phyloP scores from a whole-genome alignment of 2,797 vertebrate genomes.

The Forpus xanthops region DNA sequence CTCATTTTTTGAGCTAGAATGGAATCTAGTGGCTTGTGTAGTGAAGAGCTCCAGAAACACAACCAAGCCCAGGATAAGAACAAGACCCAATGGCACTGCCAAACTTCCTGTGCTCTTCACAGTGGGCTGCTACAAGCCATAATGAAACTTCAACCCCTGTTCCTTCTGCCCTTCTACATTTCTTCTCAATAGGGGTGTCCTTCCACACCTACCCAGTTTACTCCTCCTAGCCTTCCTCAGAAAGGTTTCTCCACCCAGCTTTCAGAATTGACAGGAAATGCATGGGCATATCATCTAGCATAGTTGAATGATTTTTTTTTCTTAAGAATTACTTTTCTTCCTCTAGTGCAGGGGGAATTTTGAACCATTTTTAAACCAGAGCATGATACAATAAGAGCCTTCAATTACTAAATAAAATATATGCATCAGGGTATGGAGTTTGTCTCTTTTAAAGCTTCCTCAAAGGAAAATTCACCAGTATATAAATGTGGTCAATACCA shows the following conservation, averaged over 20 bases:
- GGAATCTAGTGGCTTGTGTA: background rate
- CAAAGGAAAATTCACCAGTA: background rate
- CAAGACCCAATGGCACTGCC: background rate
- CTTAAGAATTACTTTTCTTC: background rate
- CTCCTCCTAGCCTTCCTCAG: background rate
- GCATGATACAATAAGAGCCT: background rate
- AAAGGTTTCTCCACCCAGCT: background rate
- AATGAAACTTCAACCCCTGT: background rate
- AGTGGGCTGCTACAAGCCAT: background rate
- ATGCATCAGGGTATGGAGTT: background rate
- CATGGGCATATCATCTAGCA: background rate
- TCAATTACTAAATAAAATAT: constrained; percentile 42
- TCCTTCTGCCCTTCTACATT: background rate
- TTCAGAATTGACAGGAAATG: background rate
- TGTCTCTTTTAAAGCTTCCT: background rate
- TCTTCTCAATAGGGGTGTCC: background rate
- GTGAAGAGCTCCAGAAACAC: background rate
- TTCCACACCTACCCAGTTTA: background rate
- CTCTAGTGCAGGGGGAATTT: background rate
- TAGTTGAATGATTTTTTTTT: background rate
- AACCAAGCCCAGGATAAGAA: background rate
- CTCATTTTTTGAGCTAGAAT: background rate
- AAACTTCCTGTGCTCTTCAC: background rate
- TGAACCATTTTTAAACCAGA: constrained; percentile 41
- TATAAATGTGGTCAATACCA: background rate